Conservation (phyloP, 2,797 vertebrate species). For the Prionace glauca region DNA sequence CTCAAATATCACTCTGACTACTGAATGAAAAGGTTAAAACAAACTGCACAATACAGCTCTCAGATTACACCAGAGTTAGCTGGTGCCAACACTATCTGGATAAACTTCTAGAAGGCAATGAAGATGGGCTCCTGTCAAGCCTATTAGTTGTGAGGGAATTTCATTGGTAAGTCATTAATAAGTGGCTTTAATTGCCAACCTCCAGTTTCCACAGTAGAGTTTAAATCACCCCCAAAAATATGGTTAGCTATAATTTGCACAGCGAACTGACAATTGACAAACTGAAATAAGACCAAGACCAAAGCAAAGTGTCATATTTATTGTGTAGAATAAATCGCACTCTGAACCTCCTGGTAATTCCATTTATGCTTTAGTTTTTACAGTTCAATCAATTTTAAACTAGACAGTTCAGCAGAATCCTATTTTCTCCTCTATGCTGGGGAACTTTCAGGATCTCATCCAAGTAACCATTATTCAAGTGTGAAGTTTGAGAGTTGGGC, state of each 20-base stretch:
- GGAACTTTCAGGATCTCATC: background rate
- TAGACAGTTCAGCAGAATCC: background rate
- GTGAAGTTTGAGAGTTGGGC: background rate
- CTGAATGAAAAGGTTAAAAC: background rate
- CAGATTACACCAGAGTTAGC: background rate
- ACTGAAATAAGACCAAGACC: background rate
- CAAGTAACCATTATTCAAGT: background rate
- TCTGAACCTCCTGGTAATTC: background rate
- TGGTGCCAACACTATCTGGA: background rate
- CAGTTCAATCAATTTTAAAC: background rate
- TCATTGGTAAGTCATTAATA: background rate
- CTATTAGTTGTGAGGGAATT: background rate
- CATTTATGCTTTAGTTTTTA: background rate
- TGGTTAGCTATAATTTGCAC: too few species aligned
- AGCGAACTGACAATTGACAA: background rate
- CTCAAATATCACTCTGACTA: background rate
- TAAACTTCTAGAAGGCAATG: background rate
- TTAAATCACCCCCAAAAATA: background rate
- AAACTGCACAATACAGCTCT: background rate
- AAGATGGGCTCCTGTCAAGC: background rate
- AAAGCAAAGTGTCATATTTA: background rate
- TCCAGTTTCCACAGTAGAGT: background rate
- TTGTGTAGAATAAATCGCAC: background rate
- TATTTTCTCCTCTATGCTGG: background rate
- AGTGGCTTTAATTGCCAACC: background rate